Evolutionary conservation across 2,888 invertebrate genomes (phyloP), one percentile per base, ranked within the genome.

Genomic region (Drosophila merina): DNA sequence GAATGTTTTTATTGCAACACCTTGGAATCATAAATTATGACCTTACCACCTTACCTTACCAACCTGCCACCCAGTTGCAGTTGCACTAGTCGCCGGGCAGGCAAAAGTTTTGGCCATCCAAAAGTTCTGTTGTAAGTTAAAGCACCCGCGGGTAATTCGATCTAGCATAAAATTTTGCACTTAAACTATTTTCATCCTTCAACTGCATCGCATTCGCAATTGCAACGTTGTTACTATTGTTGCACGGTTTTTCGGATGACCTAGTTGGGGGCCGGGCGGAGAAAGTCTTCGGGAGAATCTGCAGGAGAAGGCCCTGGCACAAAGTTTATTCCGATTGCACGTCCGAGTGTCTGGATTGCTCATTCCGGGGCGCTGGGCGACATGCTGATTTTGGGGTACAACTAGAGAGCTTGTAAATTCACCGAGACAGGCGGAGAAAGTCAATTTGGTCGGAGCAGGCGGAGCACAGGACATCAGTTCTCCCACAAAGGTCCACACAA

Each of bases 151-250:
- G 90, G 89, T 90, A 90, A 89, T 89, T 89, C 89, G 90, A 90
- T 89, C 89, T 90, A 89, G 88, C 89, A 89, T 89, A 89, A 88
- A 87, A 89, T 89, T 90, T 87, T 89, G 81, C 90, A 88, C 89
- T 89, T 86, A 84, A 89, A 84, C 87, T 88, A 86, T 85, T 88
- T 86, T 86, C 83, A 75, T 72, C 40, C 47, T 12, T 14, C 10
- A 25, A 25, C 25, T 44, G 25, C 25, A 25, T 49, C 45, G 60
- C 48, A 14, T 8, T 14, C 69, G 66, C 67, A 79, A 78, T 80
- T 76, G 77, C 75, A 54, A 56, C 74, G 57, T 58, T 68, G 57
- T 44, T 57, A 57, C 57, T 73, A 62, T 74, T 73, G 59, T 60
- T 72, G 51, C 45, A 54, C 51, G 60, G 36, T 51, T 68, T 50